These are phyloP conservation scores for Erebia aethiops DNA, from an alignment of 2,888 invertebrate species.

Conservation along the genomic window DNA sequence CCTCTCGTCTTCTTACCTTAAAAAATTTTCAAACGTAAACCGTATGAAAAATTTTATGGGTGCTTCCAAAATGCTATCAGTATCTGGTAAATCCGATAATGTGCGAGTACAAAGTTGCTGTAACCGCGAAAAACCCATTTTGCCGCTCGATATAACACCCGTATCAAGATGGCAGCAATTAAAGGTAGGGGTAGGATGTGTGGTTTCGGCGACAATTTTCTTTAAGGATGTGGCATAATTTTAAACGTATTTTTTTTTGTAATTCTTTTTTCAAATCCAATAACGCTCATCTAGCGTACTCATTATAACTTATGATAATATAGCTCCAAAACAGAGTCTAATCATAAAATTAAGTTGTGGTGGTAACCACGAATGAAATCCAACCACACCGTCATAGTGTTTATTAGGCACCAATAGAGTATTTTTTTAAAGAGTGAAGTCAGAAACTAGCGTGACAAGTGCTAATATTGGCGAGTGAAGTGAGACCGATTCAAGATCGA, in stretches of 20 bases:
- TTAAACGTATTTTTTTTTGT: neutral
- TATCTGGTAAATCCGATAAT: conserved; percentile 73
- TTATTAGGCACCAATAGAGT: too few species aligned
- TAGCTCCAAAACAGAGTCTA: too few species aligned
- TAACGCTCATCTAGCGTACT: too few species aligned
- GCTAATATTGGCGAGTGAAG: too few species aligned
- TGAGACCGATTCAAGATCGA: too few species aligned
- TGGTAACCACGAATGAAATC: too few species aligned
- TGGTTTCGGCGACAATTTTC: conserved; percentile 32
- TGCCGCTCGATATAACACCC: conserved; percentile 81
- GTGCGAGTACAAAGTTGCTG: conserved; percentile 75
- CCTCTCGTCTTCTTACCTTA: neutral
- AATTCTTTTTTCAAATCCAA: neutral
- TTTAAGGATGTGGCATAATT: conserved; percentile 56
- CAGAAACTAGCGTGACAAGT: too few species aligned
- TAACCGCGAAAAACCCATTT: conserved; percentile 80
- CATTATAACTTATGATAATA: too few species aligned
- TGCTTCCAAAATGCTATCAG: conserved; percentile 24
- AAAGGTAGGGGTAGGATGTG: conserved; percentile 65
- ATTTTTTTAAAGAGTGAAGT: too few species aligned
- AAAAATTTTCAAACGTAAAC: neutral
- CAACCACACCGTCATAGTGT: too few species aligned
- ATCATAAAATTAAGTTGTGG: too few species aligned
- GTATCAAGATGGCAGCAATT: conserved; percentile 83
- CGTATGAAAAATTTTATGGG: neutral